Evolutionary conservation across 2,888 invertebrate genomes (phyloP), one percentile per base, ranked within the genome.

Genomic region (Pollenia angustigena): DNA sequence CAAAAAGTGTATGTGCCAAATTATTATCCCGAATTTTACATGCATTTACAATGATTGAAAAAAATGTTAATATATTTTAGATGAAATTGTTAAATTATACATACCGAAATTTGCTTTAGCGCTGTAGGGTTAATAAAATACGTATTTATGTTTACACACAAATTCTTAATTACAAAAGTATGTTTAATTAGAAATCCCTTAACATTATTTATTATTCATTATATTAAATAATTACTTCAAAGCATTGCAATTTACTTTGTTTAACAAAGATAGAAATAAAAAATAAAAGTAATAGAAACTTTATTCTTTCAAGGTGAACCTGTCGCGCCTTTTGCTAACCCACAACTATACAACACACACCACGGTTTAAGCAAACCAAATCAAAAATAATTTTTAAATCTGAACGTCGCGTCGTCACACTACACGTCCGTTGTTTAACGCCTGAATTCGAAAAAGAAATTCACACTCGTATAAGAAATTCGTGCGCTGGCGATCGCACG

Each of bases 281-380:
- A 46, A 23, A 56, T 18, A 66, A 46, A 54, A 56, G 52, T 58
- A 79, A 60, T 48, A 79, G 12, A 76, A 81, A 82, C 56, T 81
- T 78, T 68, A 69, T 46, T 87, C 74, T 84, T 87, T 81, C 84
- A 87, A 87, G 87, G 87, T 84, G 48, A 87, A 84, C 87, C 66
- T 81, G 84, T 84, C 84, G 81, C 87, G 81, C 66, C 72, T 87
- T 87, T 48, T 48, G 72, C 50, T 64, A 81, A 74, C 84, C 81
- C 84, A 87, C 84, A 68, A 80, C 58, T 54, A 62, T 62, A 62
- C 14, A 12, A 68, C 74, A 56, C 16, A 81, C 48, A 58, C 46
- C 40, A 58, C 40, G 18, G 81, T 56, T 56, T 74, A 32, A 58
- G 46, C n/a, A 64, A 79, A 69, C 40, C 64, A 40, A 78, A 50